These are phyloP conservation scores for Tragelaphus strepsiceros DNA, from an alignment of 2,113 vertebrate species.

Conservation along the genomic window DNA sequence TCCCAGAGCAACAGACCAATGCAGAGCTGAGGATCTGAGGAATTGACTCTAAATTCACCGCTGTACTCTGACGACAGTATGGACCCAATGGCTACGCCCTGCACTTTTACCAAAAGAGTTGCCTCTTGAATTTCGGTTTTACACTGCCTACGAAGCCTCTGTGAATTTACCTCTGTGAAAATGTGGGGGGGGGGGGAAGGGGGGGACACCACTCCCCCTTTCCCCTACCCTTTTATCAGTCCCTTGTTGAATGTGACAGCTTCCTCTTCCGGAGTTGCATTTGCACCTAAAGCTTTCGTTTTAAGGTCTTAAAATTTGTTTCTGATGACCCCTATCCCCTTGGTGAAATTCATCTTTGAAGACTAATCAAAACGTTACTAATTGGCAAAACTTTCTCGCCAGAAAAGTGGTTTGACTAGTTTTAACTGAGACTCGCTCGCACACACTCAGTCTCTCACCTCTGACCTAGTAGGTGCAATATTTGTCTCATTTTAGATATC, in stretches of 20 bases:
- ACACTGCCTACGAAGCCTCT: background rate
- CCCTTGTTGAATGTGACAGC: background rate
- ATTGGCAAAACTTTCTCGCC: accelerated
- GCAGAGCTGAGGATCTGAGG: background rate
- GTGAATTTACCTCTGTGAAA: background rate
- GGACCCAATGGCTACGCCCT: background rate
- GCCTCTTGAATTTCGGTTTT: background rate
- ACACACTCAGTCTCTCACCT: background rate
- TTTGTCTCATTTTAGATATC: background rate
- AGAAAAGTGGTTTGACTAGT: background rate
- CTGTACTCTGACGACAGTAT: accelerated
- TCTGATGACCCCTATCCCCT: background rate
- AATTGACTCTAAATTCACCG: background rate
- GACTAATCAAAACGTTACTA: background rate
- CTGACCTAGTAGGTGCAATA: background rate
- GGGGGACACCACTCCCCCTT: background rate
- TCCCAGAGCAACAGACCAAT: background rate
- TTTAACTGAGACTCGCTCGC: background rate
- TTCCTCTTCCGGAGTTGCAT: background rate
- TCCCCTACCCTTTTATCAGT: background rate
- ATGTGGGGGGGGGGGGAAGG: accelerated
- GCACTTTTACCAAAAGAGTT: background rate
- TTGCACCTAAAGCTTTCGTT: background rate
- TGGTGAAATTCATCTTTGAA: background rate
- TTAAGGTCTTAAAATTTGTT: background rate